These are phyloP conservation scores for Dinocampus coccinellae DNA, from an alignment of 2,888 invertebrate genomes.

Conservation along the genomic window DNA sequence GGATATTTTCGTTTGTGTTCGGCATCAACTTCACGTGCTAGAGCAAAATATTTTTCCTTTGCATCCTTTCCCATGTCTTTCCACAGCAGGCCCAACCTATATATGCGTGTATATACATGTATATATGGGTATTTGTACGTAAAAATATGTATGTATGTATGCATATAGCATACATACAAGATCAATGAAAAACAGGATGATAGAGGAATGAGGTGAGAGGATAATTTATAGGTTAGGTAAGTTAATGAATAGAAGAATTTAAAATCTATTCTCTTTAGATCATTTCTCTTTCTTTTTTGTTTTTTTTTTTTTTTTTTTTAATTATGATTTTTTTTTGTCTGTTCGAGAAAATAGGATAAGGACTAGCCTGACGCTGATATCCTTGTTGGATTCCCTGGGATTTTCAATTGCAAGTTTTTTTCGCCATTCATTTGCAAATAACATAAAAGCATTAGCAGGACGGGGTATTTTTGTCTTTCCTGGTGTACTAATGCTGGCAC, in stretches of 20 bases:
- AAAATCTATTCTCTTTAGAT: too few species aligned
- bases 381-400: constrained; percentile 75
- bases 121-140: too few species aligned
- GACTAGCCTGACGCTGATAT: constrained; percentile 73
- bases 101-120: constrained; percentile 15
- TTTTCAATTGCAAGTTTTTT: constrained; percentile 72
- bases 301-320: not conserved
- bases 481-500: constrained; percentile 39
- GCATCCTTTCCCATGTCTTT: constrained; percentile 71
- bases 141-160: constrained; percentile 30
- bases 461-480: constrained; percentile 72
- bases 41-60: constrained; percentile 72
- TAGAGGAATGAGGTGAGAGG: not conserved
- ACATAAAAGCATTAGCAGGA: constrained; percentile 77
- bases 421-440: constrained; percentile 76
- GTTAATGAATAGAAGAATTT: not conserved
- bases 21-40: constrained; percentile 72
- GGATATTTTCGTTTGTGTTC: constrained; percentile 77
- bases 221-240: not conserved
- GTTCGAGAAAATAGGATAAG: not conserved
- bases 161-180: not conserved
- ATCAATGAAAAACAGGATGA: not conserved
- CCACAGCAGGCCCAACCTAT: constrained; percentile 73
- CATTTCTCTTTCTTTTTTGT: not conserved
- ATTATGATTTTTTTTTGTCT: not conserved